Conservation (phyloP, 2,797 vertebrate genomes). For the Tangara arthus region DNA sequence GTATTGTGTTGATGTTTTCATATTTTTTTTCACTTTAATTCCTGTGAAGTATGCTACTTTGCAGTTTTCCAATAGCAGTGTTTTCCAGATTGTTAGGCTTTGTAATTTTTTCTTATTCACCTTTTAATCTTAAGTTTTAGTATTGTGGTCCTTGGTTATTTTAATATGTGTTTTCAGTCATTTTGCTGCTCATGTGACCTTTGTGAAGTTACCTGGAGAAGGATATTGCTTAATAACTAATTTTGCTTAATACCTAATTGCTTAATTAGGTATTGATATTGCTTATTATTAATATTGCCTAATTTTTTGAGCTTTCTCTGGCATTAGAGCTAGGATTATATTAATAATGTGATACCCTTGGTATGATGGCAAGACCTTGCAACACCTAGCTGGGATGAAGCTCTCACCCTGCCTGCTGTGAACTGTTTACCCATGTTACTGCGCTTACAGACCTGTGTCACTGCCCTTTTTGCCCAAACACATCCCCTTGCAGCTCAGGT, state of each 20-base stretch:
- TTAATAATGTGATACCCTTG: not conserved
- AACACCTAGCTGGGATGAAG: not conserved
- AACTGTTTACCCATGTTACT: not conserved
- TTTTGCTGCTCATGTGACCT: not conserved
- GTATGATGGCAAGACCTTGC: not conserved
- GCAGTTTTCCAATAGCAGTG: not conserved
- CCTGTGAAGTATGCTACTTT: not conserved
- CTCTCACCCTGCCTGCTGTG: not conserved
- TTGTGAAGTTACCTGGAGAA: not conserved
- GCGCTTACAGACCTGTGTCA: not conserved
- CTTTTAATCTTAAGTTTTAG: not conserved
- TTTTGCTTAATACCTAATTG: not conserved
- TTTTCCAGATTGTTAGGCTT: not conserved
- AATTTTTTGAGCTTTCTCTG: not conserved
- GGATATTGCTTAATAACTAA: not conserved
- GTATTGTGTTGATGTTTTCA: conserved; percentile 68
- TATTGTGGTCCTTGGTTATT: not conserved
- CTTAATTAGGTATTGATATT: not conserved
- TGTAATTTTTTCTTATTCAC: not conserved
- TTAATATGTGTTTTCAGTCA: not conserved
- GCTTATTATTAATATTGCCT: not conserved
- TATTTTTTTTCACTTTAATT: not conserved
- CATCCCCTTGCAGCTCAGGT: conserved; percentile 83
- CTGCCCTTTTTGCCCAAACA: not conserved
- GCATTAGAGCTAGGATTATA: not conserved